Base-by-base conservation (phyloP, 2,888 invertebrate genomes). In the Dasypolia templi region DNA sequence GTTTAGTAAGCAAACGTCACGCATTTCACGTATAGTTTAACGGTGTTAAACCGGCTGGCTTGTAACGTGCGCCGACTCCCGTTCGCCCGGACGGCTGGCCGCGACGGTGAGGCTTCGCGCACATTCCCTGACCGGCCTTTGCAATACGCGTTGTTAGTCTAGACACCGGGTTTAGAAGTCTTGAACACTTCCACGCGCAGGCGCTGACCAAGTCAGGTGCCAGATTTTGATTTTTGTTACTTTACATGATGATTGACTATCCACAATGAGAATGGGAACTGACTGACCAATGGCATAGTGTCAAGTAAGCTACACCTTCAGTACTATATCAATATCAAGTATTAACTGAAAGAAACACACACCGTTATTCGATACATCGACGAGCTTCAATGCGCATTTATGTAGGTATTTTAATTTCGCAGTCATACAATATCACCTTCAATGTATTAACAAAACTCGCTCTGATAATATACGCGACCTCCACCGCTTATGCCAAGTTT, bases 51-150 rank as follows among this genome's bases (percentile, higher is more conserved):
- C 87, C 77, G 89, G 84, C 87, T 86, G 87, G 85, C 89, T 87
- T 81, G 90, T 88, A 90, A 86, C 89, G 89, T 89, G 90, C 90
- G 89, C 89, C 86, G 87, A 87, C 89, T 89, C 89, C 89, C 88
- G 90, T 46, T 85, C 84, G 89, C 89, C 89, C 87, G 87, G 89
- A 79, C 87, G 90, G 88, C 89, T 79, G 89, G 89, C 86, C 83
- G 89, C 90, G 89, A 72, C 90, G 90, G 89, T 89, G 89, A 90
- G 88, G 88, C 89, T 87, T 22, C 86, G 87, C 89, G 89, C 88
- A 88, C 90, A 87, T 87, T 90, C 89, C 90, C 87, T 87, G 89
- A 83, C 85, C 81, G 83, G 88, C 87, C 88, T 68, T 89, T 87
- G 86, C 84, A 79, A 85, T 88, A 83, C 89, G 88, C 86, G 88